Conservation (phyloP, 2,797 vertebrate species). For the Paramormyrops hopkinsi region DNA sequence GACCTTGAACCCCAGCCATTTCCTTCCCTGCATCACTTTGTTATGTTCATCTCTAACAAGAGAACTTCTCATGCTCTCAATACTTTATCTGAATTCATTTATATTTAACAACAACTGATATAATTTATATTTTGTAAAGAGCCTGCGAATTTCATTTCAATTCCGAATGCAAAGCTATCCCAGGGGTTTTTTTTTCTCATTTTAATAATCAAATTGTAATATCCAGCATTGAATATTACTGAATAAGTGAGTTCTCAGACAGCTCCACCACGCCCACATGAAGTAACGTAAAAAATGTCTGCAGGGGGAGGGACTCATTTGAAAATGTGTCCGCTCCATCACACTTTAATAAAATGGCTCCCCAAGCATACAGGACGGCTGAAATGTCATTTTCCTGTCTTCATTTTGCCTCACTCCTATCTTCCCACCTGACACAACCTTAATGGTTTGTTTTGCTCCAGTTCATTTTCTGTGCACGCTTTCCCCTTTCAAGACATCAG, state of each 20-base stretch:
- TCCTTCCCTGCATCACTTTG: neutral
- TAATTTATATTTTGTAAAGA: neutral
- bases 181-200: neutral
- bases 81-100: neutral
- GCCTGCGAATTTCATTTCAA: neutral
- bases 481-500: constrained; percentile 27
- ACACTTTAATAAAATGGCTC: constrained; percentile 31
- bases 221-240: neutral
- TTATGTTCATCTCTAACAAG: neutral
- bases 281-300: constrained; percentile 11
- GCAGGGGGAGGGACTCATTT: constrained; percentile 21
- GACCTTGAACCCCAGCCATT: neutral
- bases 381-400: constrained; percentile 38
- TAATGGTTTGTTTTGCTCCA: constrained; percentile 36
- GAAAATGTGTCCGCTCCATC: constrained; percentile 21
- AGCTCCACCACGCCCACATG: constrained; percentile 24
- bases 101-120: neutral
- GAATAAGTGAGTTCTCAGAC: neutral
- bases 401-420: constrained; percentile 28
- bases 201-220: constrained; percentile 5
- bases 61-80: neutral
- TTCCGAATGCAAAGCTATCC: neutral
- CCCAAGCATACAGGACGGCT: constrained; percentile 28
- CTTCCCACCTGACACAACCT: constrained; percentile 35
- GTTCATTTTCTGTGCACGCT: constrained; percentile 31